Evolutionary conservation across 2,888 invertebrate genomes (phyloP), one percentile per base, ranked within the genome.

Genomic region (Aphodius granarius): DNA sequence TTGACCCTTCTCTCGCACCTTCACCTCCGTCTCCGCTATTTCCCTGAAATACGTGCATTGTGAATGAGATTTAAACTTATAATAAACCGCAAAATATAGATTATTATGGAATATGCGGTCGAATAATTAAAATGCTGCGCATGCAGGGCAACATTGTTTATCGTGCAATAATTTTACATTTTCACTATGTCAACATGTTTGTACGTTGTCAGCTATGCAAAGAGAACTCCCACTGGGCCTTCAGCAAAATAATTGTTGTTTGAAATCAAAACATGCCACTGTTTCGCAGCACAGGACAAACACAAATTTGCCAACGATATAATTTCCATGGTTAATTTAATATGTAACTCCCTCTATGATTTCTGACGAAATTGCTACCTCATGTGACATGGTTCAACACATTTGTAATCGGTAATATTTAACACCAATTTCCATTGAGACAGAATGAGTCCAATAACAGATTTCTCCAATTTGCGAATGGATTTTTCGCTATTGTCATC

Each of bases 1-100:
- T 23, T 92, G 92, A 85, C 91, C 91, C 75, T 81, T 81, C 80
- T 86, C 83, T 75, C 82, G 81, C 62, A 86, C 83, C 75, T 84
- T 82, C 66, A 85, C 83, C 80, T 86, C 85, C 72, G 81, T 78
- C 71, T 82, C 81, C 74, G 78, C 66, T 65, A 81, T 80, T 68
- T 81, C 81, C 74, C 82, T 82, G 79, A 23, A 79, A 80, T 76
- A 72, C n/a, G n/a, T n/a, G 70, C n/a, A n/a, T n/a, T 74, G 66
- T 6, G n/a, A n/a, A n/a, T n/a, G n/a, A n/a, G n/a, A n/a, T n/a
- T n/a, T n/a, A n/a, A n/a, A n/a, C n/a, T n/a, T n/a, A n/a, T n/a
- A n/a, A n/a, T n/a, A n/a, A n/a, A n/a, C 43, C 43, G 43, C 43
- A 43, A 43, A 43, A 43, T 43, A 43, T 43, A 9, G 43, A 43